Evolutionary conservation across 1,140 invertebrate genomes (phyloP), one percentile per base, ranked within the genome.

Genomic region (Trichonephila clavipes): DNA sequence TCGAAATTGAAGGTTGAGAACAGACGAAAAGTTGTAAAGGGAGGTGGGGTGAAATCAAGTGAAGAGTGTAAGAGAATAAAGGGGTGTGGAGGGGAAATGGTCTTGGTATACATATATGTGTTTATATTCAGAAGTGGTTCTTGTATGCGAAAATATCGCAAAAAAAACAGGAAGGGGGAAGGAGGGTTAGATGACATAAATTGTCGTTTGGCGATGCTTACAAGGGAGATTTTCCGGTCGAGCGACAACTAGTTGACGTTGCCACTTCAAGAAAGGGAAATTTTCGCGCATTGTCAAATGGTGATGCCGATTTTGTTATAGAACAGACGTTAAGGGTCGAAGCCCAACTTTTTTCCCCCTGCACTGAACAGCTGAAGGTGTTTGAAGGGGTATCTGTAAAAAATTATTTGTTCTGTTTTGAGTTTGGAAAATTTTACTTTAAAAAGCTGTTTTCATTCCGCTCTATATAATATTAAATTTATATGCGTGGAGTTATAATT

Each of bases 171-270:
- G 28, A 72, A 2, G 34, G 89, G 24, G 21, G n/a, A 51, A 69
- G 21, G 12, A 51, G 34, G 89, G 59, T 91, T 61, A 81, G 89
- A 91, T 91, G 89, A 91, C 89, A 83, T 91, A 91, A 91, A 91
- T 91, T 91, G 89, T 83, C 89, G 89, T 91, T 59, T 81, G 34
- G 21, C 59, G 72, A 64, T 51, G 61, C 77, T 91, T 91, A 83
- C 89, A 64, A 81, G 51, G 28, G 69, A 91, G 77, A 91, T 91
- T 91, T 91, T 91, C 77, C 77, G 89, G 77, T 91, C 69, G 89
- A 91, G 61, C 77, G 77, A 91, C 89, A 91, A 91, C 51, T 83
- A 83, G 72, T 91, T 83, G 89, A 91, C 89, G 69, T 83, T 91
- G 58, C 72, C 69, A 77, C 72, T 72, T 51, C 69, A 81, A 24